Evolutionary conservation across 2,113 vertebrate genomes (phyloP).

Genomic region (Gobiocypris rarus): DNA sequence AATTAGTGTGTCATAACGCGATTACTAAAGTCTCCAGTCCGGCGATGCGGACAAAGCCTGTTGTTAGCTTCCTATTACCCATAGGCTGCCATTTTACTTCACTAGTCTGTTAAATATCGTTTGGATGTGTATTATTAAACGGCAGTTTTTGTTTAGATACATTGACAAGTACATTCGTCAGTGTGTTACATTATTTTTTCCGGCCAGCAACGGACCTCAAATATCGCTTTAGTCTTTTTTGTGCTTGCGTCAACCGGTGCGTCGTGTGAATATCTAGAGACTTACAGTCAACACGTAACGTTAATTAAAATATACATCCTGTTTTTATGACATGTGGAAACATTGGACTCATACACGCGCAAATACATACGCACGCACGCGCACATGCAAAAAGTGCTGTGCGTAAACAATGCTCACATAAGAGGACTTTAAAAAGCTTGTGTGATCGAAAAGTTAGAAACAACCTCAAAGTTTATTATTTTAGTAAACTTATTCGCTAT

Average conservation of each 20-base stretch:
- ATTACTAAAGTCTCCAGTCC: constrained; percentile 30
- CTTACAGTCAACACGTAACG: not conserved
- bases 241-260: not conserved
- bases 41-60: constrained; percentile 41
- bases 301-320: not conserved
- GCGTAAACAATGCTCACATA: not conserved
- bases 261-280: no score
- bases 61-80: constrained; percentile 6
- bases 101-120: not conserved
- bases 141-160: not conserved
- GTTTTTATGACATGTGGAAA: not conserved
- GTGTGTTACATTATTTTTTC: not conserved
- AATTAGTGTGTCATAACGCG: constrained; percentile 18
- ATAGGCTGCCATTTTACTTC: constrained; percentile 14
- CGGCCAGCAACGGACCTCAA: not conserved
- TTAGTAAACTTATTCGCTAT: not conserved
- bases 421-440: not conserved
- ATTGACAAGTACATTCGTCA: not conserved
- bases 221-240: not conserved
- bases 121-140: not conserved
- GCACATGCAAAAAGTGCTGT: not conserved
- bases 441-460: not conserved
- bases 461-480: not conserved
- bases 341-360: not conserved
- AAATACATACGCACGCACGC: not conserved